Evolutionary conservation across 2,797 vertebrate species (phyloP), one percentile per base, ranked within the genome.

Genomic region (Propithecus deckenii): DNA sequence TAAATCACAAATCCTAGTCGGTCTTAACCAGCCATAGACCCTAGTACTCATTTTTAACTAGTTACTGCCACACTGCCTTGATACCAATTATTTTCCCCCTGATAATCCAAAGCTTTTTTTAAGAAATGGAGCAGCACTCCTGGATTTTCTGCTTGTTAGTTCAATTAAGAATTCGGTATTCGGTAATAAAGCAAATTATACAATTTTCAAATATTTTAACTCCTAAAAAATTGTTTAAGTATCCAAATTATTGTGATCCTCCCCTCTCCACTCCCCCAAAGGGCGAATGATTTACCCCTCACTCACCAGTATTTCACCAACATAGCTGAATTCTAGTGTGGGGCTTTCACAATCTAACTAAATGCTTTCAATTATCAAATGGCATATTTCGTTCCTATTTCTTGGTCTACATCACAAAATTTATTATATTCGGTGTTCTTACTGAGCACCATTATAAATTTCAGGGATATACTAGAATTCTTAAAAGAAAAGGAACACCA

Each of bases 401-500:
- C 84, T 85, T 55, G 35, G 52, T 65, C 57, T 61, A 72, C 10
- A 38, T 18, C 38, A 22, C 4, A 13, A 59, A 83, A 48, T 85
- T 69, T 57, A 67, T 65, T 85, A 50, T 18, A 48, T 10, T 67
- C 4, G 6, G 30, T 41, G n/a, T 57, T 71, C 63, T 75, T 55
- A 85, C 9, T 43, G 71, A 80, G 23, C 22, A 75, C 38, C 38
- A 67, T 4, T 79, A 61, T 35, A 76, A 43, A 95, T 23, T 23
- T 15, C 28, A 79, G 78, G 43, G 20, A 55, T 35, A 30, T 0
- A 65, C 12, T 20, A 41, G 57, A 92, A 76, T n/a, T 79, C 80
- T 71, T 90, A 46, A 8, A 86, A 78, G 76, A 30, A 80, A 89
- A 93, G 55, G 11, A 92, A 84, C 2, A 63, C 43, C 28, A 89